Evolutionary conservation across 2,113 vertebrate species (phyloP).

Genomic region (Hiodon tergisus): DNA sequence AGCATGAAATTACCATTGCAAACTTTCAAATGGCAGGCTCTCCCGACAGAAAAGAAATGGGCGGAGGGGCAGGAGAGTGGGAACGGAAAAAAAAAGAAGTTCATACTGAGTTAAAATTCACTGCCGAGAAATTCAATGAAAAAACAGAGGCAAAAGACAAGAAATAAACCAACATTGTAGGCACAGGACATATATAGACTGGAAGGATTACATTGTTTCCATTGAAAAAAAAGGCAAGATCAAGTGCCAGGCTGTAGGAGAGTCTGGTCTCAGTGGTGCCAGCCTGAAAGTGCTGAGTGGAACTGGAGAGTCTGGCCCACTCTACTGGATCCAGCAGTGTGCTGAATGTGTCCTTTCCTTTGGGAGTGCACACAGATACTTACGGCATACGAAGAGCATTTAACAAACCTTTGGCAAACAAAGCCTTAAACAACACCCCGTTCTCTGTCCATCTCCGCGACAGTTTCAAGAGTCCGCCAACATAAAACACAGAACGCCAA

Average conservation of each 20-base stretch:
- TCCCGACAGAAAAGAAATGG: neutral
- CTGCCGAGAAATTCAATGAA: constrained; percentile 1
- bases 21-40: neutral
- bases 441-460: neutral
- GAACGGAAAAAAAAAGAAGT: constrained; percentile 9
- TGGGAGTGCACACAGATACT: neutral
- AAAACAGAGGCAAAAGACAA: neutral
- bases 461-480: no score
- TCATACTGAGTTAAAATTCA: constrained; percentile 9
- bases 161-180: neutral
- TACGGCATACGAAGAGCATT: neutral
- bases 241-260: neutral
- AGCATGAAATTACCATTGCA: constrained; percentile 15
- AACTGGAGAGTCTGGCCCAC: neutral
- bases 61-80: neutral
- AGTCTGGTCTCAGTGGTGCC: neutral
- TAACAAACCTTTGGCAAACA: neutral
- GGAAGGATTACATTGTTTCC: constrained; percentile 3
- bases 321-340: neutral
- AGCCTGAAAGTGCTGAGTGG: neutral
- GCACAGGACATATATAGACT: neutral
- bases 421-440: neutral
- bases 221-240: neutral
- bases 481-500: no score
- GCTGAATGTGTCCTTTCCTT: neutral